These are phyloP conservation scores for Battus philenor DNA, from an alignment of 1,140 invertebrate species.

Conservation along the genomic window DNA sequence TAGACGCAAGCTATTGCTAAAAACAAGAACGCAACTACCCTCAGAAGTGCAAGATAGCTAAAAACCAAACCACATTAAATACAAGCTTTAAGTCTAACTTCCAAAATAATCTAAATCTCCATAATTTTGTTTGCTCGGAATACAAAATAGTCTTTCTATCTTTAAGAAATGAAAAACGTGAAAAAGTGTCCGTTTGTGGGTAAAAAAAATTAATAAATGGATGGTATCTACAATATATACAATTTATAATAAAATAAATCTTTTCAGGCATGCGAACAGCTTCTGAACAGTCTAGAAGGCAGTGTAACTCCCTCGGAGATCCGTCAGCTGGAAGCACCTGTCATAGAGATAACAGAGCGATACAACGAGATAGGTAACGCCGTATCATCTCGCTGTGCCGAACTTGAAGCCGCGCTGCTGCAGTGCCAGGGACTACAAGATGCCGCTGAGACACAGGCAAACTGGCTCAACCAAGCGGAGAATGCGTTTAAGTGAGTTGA, in stretches of 20 bases:
- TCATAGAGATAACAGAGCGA: slow-evolving; percentile 85
- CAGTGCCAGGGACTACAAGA: slow-evolving; percentile 97
- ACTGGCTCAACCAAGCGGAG: slow-evolving; percentile 91
- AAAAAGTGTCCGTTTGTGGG: no score
- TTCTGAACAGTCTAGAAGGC: slow-evolving; percentile 86
- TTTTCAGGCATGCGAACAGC: slow-evolving; percentile 80
- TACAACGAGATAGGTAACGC: slow-evolving; percentile 85
- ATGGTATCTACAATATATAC: no score
- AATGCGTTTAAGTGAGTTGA: slow-evolving; percentile 84
- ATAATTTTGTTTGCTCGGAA: no score
- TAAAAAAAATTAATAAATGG: no score
- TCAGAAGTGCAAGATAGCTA: no score
- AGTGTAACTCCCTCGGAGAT: slow-evolving; percentile 87
- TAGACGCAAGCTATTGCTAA: no score
- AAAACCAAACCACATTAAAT: no score
- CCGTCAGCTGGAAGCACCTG: slow-evolving; percentile 86
- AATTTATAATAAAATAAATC: background rate
- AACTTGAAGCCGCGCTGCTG: slow-evolving; percentile 91
- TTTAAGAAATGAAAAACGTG: no score
- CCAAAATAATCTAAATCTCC: no score
- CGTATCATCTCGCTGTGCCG: slow-evolving; percentile 86
- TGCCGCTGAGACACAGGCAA: slow-evolving; percentile 89
- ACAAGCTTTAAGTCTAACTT: no score
- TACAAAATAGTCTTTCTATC: no score
- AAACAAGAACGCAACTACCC: no score